Conservation (phyloP, 35 echinoderm and acorn worm genomes). For the Stichopus chloronotus region DNA sequence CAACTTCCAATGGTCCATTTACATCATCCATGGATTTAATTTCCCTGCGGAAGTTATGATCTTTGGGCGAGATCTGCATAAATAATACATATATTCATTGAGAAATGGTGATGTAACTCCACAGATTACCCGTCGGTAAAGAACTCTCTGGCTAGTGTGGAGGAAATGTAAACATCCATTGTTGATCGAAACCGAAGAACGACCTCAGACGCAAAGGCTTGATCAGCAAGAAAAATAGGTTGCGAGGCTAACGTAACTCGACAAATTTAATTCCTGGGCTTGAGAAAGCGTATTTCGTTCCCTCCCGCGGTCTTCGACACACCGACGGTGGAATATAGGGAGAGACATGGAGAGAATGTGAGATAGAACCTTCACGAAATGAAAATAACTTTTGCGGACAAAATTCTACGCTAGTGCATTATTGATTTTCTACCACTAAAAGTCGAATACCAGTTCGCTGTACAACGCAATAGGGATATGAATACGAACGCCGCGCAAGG, state of each 20-base stretch:
- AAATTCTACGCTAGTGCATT: too few species aligned
- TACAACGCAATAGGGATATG: too few species aligned
- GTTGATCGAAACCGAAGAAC: neutral
- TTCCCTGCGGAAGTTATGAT: constrained; percentile 35
- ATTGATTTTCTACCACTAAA: too few species aligned
- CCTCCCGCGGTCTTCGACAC: too few species aligned
- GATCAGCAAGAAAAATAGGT: neutral
- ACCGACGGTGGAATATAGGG: too few species aligned
- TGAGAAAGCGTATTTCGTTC: too few species aligned
- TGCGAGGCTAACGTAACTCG: neutral
- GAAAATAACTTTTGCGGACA: too few species aligned
- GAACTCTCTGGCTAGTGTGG: neutral
- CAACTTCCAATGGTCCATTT: constrained; percentile 19
- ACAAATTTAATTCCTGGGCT: neutral
- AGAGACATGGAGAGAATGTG: too few species aligned
- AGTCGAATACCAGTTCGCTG: too few species aligned
- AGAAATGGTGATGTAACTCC: neutral
- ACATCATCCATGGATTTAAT: constrained; percentile 32
- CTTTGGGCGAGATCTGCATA: neutral
- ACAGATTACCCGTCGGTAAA: neutral
- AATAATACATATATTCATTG: neutral
- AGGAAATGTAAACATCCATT: constrained; percentile 7
- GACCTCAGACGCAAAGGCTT: neutral
- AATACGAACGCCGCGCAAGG: too few species aligned
- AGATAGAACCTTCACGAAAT: too few species aligned